Evolutionary conservation across 2,797 vertebrate species (phyloP), one percentile per base, ranked within the genome.

Genomic region (Oophaga sylvatica): DNA sequence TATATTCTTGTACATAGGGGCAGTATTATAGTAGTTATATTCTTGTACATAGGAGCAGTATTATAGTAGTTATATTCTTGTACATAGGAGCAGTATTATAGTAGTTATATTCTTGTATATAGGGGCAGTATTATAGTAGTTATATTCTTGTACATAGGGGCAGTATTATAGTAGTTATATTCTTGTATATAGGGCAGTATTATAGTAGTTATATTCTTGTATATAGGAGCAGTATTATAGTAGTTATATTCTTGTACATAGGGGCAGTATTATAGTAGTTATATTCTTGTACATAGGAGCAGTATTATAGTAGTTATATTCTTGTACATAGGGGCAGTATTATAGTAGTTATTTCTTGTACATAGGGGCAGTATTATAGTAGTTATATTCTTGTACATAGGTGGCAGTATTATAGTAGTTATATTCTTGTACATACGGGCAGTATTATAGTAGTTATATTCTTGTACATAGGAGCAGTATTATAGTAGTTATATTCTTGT

Each of bases 121-220:
- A 31, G 3, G 67, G 16, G 67, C 26, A 68, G 67, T 68, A 68
- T 68, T 68, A 68, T 68, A 68, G 67, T 68, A 68, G 67, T 68
- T 68, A 68, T 31, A 68, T 68, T 68, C 67, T 31, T 68, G 67
- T 68, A 68, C 29, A 68, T 68, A 29, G 67, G 67, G 16, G 67
- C 26, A 68, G 67, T 68, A 68, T 68, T 68, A 68, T 68, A 29
- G 67, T 68, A 31, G 67, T 67, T 67, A 26, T n/a, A n/a, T n/a
- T n/a, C n/a, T n/a, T n/a, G n/a, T n/a, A n/a, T n/a, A n/a, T n/a
- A n/a, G n/a, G n/a, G n/a, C n/a, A n/a, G n/a, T n/a, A n/a, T n/a
- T 68, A 68, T 68, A 68, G 67, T 68, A 68, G 67, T 68, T 68
- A 68, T 31, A 68, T 68, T 68, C 67, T 68, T 31, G 67, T 68